Base-by-base conservation (phyloP, 1,140 invertebrate genomes). In the Ganaspis sp. region DNA sequence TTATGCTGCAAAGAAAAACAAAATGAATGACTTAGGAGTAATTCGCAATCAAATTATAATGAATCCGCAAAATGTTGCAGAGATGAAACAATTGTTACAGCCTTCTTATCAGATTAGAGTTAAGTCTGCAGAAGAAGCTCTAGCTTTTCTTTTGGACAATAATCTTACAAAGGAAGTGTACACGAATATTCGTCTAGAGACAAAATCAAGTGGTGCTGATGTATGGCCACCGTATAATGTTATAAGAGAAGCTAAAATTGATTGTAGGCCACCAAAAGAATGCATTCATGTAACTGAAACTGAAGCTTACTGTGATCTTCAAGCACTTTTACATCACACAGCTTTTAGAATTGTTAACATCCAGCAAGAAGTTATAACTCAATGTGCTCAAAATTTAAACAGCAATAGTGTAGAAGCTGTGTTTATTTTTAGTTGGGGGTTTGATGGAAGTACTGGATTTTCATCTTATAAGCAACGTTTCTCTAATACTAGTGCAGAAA, bases 1-100 rank as follows among this genome's bases (percentile, higher is more conserved):
- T 29, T 73, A 89, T 92, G 88, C 38, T 92, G 1, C 40, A 80
- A 12, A 81, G 82, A 17, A 79, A 85, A 26, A 75, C 9, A 49
- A 49, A 49, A 49, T 49, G 42, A 49, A n/a, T 15, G 42, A 49
- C 15, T 49, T 49, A 49, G 15, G 5, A 15, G 9, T 3, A 49
- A 49, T 49, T n/a, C 42, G 5, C 9, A 49, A 49, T 15, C 3
- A 49, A 11, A 49, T 49, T 49, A 49, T 49, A 49, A 49, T n/a
- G n/a, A n/a, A n/a, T n/a, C n/a, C n/a, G n/a, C 9, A 4, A 49
- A 49, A n/a, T 49, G 9, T 11, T 49, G 4, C 42, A n/a, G 42
- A 49, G 15, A 49, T 49, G n/a, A 49, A 49, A 8, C 9, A n/a
- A 15, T 49, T 15, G 42, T 49, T 49, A 38, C 37, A 38, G 37